Percentiles rank a stretch among this genome's conserved stretches.
phyloP scores from a whole-genome alignment of 2,888 invertebrate genomes.

The Agonopterix subpropinquella region DNA sequence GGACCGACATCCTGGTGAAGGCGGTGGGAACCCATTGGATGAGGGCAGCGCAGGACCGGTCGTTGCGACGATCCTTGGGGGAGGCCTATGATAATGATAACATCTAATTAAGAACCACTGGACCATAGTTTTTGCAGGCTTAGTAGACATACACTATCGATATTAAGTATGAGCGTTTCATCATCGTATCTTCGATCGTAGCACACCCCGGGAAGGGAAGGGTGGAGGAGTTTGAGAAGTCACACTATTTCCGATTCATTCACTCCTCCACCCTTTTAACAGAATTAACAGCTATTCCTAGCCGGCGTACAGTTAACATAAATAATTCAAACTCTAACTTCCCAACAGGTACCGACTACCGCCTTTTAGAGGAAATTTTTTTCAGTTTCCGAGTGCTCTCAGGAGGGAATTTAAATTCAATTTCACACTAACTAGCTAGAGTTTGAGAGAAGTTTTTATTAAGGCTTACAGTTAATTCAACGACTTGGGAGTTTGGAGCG shows the following conservation, averaged over 20 bases:
- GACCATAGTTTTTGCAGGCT: too few species aligned
- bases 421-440: slow-evolving; percentile 31
- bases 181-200: too few species aligned
- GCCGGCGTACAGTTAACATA: slow-evolving; percentile 5
- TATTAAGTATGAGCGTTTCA: too few species aligned
- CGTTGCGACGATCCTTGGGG: too few species aligned
- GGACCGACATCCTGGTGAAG: too few species aligned
- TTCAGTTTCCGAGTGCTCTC: slow-evolving; percentile 10
- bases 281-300: slow-evolving; percentile 19
- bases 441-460: slow-evolving; percentile 28
- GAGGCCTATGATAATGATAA: too few species aligned
- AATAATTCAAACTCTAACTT: slow-evolving; percentile 21
- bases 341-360: background rate
- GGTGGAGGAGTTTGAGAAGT: background rate
- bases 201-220: background rate
- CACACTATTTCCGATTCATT: slow-evolving; percentile 14
- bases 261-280: slow-evolving; percentile 11
- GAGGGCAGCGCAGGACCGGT: too few species aligned
- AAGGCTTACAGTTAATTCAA: slow-evolving; percentile 26
- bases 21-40: too few species aligned
- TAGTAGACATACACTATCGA: too few species aligned
- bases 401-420: slow-evolving; percentile 33
- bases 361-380: slow-evolving; percentile 16
- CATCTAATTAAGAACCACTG: too few species aligned
- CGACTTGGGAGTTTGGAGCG: slow-evolving; percentile 7